These are phyloP conservation scores for Ceyx cyanopectus DNA, from an alignment of 2,113 vertebrate species.

Conservation along the genomic window DNA sequence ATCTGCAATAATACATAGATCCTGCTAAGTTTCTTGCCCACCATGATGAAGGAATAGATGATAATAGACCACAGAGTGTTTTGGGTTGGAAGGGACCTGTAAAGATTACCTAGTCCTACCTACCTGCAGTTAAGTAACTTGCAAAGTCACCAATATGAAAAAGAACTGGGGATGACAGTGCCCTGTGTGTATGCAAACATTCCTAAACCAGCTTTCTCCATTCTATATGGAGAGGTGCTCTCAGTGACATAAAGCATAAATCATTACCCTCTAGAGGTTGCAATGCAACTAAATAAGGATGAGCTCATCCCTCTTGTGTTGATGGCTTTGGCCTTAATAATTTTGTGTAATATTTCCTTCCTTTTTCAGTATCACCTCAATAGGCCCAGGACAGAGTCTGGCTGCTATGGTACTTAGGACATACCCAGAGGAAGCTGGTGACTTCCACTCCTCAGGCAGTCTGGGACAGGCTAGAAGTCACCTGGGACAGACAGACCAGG, in stretches of 20 bases:
- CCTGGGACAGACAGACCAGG: not conserved
- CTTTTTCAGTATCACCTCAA: not conserved
- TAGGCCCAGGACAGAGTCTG: not conserved
- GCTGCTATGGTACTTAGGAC: not conserved
- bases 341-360: not conserved
- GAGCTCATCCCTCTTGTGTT: not conserved
- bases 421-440: accelerated
- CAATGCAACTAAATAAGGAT: not conserved
- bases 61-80: not conserved
- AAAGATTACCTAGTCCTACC: not conserved
- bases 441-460: not conserved
- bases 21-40: not conserved
- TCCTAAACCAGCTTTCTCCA: not conserved
- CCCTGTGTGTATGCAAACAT: accelerated
- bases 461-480: not conserved
- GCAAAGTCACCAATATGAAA: not conserved
- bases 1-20: not conserved
- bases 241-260: not conserved
- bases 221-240: not conserved
- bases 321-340: not conserved
- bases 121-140: not conserved
- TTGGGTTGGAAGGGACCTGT: not conserved
- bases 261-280: not conserved
- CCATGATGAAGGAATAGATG: not conserved
- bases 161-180: accelerated